A percentile compares a stretch with the other conserved stretches of the same genome.
These are phyloP conservation scores for Neria commutata DNA, from an alignment of 2,888 invertebrate genomes.

Conservation along the genomic window DNA sequence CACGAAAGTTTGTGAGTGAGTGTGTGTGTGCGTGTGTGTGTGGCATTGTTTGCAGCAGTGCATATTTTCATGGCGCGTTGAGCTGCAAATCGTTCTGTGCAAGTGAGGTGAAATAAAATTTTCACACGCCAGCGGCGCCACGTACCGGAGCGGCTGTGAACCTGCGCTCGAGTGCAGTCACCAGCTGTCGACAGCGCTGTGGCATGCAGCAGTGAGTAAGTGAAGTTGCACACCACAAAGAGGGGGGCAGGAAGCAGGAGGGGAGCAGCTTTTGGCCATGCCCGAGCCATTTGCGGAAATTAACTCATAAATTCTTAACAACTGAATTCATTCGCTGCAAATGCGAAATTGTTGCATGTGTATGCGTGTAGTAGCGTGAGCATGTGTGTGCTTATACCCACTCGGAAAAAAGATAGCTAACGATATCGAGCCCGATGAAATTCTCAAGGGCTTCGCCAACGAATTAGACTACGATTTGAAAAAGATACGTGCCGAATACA, in stretches of 20 bases:
- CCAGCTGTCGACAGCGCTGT: neutral
- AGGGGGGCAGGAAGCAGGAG: neutral
- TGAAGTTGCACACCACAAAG: neutral
- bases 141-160: too few relatives aligned
- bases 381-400: too few relatives aligned
- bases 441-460: too few relatives aligned
- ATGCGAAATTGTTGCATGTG: too few relatives aligned
- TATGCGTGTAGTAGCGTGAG: too few relatives aligned
- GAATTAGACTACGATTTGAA: too few relatives aligned
- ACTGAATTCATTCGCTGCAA: neutral
- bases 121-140: constrained; percentile 46
- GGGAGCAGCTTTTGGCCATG: neutral
- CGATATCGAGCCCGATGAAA: too few relatives aligned
- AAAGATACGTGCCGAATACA: too few relatives aligned
- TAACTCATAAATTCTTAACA: neutral
- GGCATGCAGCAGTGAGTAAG: neutral
- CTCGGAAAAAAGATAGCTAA: too few relatives aligned
- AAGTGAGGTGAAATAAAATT: constrained; percentile 43
- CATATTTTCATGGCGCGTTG: constrained; percentile 46
- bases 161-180: too few relatives aligned
- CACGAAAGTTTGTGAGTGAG: too few relatives aligned
- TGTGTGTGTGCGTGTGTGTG: neutral
- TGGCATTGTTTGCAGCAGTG: neutral
- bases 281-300: neutral
- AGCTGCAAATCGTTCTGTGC: constrained; percentile 39